Evolutionary conservation across 2,113 vertebrate species (phyloP).

Genomic region (Brachypteracias leptosomus): DNA sequence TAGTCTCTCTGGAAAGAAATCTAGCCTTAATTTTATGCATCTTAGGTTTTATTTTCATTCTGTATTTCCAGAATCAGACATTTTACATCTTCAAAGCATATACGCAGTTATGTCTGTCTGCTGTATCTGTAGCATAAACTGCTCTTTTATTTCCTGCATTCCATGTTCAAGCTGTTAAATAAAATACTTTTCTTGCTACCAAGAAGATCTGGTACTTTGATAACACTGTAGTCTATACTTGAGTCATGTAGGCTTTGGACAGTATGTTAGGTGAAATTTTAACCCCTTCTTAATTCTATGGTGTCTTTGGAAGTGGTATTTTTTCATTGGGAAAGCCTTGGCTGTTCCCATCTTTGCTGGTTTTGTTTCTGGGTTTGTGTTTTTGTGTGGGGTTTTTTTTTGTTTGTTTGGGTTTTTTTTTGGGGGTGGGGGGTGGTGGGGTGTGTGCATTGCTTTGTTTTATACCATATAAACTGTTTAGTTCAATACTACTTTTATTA

Average conservation of each 20-base stretch:
- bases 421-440: no score
- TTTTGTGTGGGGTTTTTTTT: not conserved
- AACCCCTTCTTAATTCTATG: not conserved
- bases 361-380: not conserved
- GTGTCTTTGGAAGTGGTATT: not conserved
- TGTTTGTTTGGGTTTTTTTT: not conserved
- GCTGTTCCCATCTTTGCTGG: not conserved
- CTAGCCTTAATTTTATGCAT: not conserved
- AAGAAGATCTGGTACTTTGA: not conserved
- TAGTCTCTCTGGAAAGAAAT: not conserved
- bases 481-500: not conserved
- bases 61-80: not conserved
- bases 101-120: not conserved
- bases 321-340: not conserved
- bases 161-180: not conserved
- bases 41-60: not conserved
- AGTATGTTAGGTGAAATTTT: not conserved
- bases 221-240: not conserved
- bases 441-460: not conserved
- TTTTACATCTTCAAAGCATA: not conserved
- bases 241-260: not conserved
- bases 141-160: not conserved
- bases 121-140: not conserved
- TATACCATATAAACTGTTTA: not conserved
- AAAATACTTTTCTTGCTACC: not conserved